These are phyloP conservation scores for Parapristionchus giblindavisi DNA, from an alignment of 2,888 invertebrate genomes.

Conservation along the genomic window DNA sequence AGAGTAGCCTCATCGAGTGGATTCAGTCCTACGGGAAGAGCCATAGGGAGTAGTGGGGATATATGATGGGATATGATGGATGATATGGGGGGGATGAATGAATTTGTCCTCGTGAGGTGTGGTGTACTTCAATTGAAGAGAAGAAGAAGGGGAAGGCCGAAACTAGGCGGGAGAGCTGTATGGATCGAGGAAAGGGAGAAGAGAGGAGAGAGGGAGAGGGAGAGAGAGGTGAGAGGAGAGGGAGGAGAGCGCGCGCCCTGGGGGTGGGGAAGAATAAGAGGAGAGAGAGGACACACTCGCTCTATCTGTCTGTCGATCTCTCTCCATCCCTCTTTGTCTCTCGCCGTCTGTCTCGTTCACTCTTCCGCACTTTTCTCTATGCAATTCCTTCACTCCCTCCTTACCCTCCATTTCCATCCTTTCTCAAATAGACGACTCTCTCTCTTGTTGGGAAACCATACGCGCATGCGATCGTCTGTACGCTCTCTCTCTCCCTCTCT, in stretches of 20 bases:
- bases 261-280: conserved; percentile 37
- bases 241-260: conserved; percentile 40
- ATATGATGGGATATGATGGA: too few relatives aligned
- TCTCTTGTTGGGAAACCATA: conserved; percentile 25
- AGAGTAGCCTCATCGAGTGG: conserved; percentile 24
- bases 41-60: conserved; percentile 21
- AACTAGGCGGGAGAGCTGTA: not conserved
- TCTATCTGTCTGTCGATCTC: too few relatives aligned
- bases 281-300: conserved; percentile 39
- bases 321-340: too few relatives aligned
- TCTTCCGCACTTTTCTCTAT: too few relatives aligned
- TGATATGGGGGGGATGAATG: too few relatives aligned
- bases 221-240: too few relatives aligned
- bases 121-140: not conserved
- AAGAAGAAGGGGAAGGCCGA: conserved; percentile 7
- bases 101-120: too few relatives aligned
- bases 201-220: conserved; percentile 2
- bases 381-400: too few relatives aligned
- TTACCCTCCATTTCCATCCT: too few relatives aligned
- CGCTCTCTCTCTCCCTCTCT: not conserved
- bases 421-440: conserved; percentile 16
- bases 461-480: not conserved
- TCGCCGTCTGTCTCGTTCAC: too few relatives aligned
- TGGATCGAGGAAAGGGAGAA: not conserved
- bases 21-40: conserved; percentile 29